These are phyloP conservation scores for Bos javanicus DNA, from an alignment of 2,113 vertebrate species.

Conservation along the genomic window DNA sequence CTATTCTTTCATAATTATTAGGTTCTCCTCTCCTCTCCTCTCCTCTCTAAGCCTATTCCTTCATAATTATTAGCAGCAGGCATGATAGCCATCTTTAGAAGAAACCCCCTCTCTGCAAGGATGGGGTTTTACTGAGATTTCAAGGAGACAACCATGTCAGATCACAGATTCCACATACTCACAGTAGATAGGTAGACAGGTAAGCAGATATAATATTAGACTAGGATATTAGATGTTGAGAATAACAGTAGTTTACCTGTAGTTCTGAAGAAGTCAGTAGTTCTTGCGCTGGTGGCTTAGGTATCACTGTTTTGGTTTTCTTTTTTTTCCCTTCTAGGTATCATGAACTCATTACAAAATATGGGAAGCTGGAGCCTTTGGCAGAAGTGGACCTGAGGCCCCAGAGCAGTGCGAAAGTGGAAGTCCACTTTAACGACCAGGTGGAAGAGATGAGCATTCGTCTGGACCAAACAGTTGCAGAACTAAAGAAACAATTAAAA, in stretches of 20 bases:
- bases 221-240: background rate
- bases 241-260: background rate
- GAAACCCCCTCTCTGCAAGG: background rate
- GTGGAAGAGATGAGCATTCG: constrained; percentile 90
- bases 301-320: background rate
- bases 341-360: constrained; percentile 91
- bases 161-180: background rate
- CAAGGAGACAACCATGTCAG: background rate
- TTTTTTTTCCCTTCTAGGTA: constrained; percentile 83
- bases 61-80: background rate
- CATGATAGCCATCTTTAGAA: background rate
- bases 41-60: background rate
- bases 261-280: background rate
- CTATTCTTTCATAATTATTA: background rate
- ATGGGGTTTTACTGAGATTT: background rate
- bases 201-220: background rate
- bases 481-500: constrained; percentile 92
- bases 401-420: constrained; percentile 88
- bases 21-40: background rate
- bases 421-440: constrained; percentile 92
- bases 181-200: background rate
- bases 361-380: constrained; percentile 93
- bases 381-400: constrained; percentile 95
- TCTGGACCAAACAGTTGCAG: constrained; percentile 94
- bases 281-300: background rate